These are phyloP conservation scores for Stenotaenia linearis DNA, from an alignment of 2,888 invertebrate genomes.

Conservation along the genomic window DNA sequence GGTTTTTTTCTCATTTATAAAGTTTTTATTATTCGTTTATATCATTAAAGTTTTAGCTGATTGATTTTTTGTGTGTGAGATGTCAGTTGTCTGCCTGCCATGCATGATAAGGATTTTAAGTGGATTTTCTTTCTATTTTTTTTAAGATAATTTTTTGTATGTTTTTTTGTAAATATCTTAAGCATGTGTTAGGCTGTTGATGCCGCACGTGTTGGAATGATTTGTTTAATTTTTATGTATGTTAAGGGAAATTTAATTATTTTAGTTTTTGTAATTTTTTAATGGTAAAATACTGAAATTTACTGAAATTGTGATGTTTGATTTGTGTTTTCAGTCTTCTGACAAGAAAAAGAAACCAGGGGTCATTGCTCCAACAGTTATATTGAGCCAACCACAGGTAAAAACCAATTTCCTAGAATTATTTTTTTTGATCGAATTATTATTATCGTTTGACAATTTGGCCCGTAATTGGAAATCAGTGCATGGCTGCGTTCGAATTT, in stretches of 20 bases:
- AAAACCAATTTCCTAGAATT: not conserved
- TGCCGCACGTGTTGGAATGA: not conserved
- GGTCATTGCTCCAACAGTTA: not conserved
- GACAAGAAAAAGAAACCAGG: not conserved
- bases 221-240: not conserved
- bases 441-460: too few species aligned
- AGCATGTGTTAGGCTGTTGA: not conserved
- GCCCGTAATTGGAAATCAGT: too few species aligned
- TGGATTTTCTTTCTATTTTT: not conserved
- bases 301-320: not conserved
- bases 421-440: not conserved
- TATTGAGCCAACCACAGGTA: conserved; percentile 2
- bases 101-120: not conserved
- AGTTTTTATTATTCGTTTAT: not conserved
- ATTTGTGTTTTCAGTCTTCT: not conserved
- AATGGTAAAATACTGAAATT: too few species aligned
- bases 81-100: not conserved
- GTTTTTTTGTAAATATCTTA: not conserved
- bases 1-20: not conserved
- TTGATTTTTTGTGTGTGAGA: not conserved
- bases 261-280: not conserved
- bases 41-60: not conserved
- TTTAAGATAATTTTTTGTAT: not conserved
- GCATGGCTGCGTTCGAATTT: too few species aligned
- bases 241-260: too few species aligned